Evolutionary conservation across 2,888 invertebrate species (phyloP).

Genomic region (Camponotus fellah): DNA sequence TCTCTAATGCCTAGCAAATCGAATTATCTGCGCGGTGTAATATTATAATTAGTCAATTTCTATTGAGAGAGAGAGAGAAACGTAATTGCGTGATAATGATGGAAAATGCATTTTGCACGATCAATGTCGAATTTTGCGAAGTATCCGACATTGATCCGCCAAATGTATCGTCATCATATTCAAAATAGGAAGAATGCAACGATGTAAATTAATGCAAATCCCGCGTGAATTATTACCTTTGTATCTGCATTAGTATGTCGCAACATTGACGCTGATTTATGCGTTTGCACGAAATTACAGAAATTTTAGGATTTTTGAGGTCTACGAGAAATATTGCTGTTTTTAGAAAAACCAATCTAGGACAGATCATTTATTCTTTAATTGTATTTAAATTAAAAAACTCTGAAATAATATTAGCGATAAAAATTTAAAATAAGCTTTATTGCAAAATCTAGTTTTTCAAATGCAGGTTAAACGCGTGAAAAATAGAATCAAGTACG

Average conservation of each 20-base stretch:
- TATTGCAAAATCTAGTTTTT: neutral
- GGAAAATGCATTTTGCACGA: conserved; percentile 32
- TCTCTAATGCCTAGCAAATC: neutral
- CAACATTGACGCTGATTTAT: conserved; percentile 41
- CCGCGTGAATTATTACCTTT: conserved; percentile 3
- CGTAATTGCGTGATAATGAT: conserved; percentile 33
- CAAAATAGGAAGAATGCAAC: conserved; percentile 14
- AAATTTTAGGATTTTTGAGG: neutral
- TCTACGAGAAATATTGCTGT: neutral
- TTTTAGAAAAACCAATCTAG: neutral
- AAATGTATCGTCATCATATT: neutral
- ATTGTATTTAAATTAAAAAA: neutral
- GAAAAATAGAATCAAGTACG: neutral
- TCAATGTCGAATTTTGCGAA: conserved; percentile 18
- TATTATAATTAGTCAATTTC: conserved; percentile 38
- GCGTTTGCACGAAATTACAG: neutral
- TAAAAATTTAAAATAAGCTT: neutral
- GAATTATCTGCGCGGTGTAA: conserved; percentile 26
- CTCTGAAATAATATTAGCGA: neutral
- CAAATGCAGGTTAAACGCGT: neutral
- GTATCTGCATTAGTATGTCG: neutral
- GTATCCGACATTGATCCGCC: conserved; percentile 2
- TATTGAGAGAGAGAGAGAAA: conserved; percentile 10
- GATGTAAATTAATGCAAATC: conserved; percentile 19
- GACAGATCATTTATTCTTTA: neutral